Evolutionary conservation across 2,888 invertebrate genomes (phyloP), one percentile per base, ranked within the genome.

Genomic region (Archaeoteleia sp.): DNA sequence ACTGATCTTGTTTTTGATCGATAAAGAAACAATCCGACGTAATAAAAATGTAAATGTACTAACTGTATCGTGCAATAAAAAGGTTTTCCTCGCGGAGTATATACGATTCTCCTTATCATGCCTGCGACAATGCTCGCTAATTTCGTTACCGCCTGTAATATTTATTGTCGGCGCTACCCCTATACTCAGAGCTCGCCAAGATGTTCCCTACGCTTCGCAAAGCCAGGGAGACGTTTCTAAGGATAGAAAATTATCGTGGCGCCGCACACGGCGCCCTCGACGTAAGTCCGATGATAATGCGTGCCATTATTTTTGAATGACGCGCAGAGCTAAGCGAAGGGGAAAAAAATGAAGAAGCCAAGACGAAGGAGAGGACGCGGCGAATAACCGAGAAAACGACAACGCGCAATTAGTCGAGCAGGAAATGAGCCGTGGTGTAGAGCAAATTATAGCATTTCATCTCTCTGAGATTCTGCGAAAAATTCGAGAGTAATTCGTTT

Each of bases 401-500:
- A 69, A 67, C 65, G 72, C 63, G 68, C 75, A 78, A 77, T 78
- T 78, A 78, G 65, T 73, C 57, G 29, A 27, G 48, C 61, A 63
- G 77, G 70, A 77, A 75, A 76, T 72, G 74, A 78, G 70, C 57
- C 72, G 58, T 67, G 58, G 61, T 53, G 23, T 10, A 35, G 43
- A 12, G 23, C 61, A 35, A 61, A 67, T 67, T 51, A 46, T 39
- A 53, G 54, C 43, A 27, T 46, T 17, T n/a, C 7, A 9, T 8
- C 9, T 25, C n/a, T n/a, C n/a, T 23, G 10, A n/a, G 34, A 9
- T 14, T 30, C 23, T 40, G 25, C 17, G 32, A 7, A 13, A 42
- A 48, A 29, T 20, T 46, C 40, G 46, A n/a, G 29, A 29, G 1
- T 23, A 25, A 34, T 45, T 37, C 42, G 25, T 27, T 48, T 37